Conservation (phyloP, 2,888 invertebrate species). For the Panorpa germanica region DNA sequence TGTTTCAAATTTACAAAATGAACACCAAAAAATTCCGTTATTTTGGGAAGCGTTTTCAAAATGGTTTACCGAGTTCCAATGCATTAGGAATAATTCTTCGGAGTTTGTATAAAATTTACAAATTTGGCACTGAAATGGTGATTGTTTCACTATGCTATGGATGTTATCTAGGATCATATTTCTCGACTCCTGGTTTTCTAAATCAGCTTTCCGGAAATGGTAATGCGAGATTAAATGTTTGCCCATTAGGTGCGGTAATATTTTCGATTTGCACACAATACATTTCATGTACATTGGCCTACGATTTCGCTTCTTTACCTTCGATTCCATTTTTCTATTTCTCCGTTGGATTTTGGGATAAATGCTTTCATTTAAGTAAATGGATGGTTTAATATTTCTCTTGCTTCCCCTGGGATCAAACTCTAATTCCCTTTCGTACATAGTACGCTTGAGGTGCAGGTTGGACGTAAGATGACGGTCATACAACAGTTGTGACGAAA, state of each 20-base stretch:
- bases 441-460: constrained; percentile 45
- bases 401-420: constrained; percentile 24
- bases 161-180: constrained; percentile 58
- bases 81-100: constrained; percentile 44
- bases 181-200: constrained; percentile 32
- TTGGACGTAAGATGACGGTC: constrained; percentile 58
- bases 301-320: constrained; percentile 30
- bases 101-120: constrained; percentile 76
- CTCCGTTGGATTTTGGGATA: constrained; percentile 20
- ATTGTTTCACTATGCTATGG: constrained; percentile 54
- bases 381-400: constrained; percentile 21
- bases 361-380: constrained; percentile 21
- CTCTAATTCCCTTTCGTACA: constrained; percentile 50
- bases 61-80: constrained; percentile 53
- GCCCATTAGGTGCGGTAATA: constrained; percentile 49
- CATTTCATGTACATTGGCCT: constrained; percentile 42
- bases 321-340: constrained; percentile 17
- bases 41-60: constrained; percentile 27
- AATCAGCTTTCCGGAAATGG: constrained; percentile 56
- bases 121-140: constrained; percentile 69
- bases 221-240: constrained; percentile 75
- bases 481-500: constrained; percentile 55
- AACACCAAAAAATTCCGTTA: constrained; percentile 48
- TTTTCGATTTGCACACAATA: constrained; percentile 49
- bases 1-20: constrained; percentile 52